Base-by-base conservation (phyloP, 2,888 invertebrate species). In the Bellardia bayeri region DNA sequence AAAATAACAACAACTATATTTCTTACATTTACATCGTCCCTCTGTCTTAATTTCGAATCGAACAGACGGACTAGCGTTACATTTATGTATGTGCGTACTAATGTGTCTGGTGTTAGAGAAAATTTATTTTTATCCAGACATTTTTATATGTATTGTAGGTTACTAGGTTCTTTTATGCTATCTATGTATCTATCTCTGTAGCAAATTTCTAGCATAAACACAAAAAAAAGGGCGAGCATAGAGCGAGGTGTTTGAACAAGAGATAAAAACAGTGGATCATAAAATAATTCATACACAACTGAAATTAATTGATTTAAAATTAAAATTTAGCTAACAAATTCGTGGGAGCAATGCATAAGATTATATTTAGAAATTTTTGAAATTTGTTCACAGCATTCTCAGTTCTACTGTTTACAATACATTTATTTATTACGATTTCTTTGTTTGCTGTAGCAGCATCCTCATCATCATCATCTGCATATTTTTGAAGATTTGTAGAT, bases 61-160 rank as follows among this genome's bases (percentile, higher is more conserved):
- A n/a, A 13, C 66, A 58, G 54, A 71, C 56, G 11, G 13, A 69
- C 9, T 61, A 40, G 54, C 40, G 30, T 42, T 64, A 80, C 8
- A 72, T 64, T 45, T 45, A 45, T 11, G 13, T 45, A 45, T 45
- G 45, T n/a, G 2, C 30, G 33, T 58, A 37, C 23, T 16, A 13
- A n/a, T 49, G 58, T 68, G 37, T 68, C 23, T 66, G 7, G 37
- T 37, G 45, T 51, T 66, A 71, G 66, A 16, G 64, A 40, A 69
- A 71, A 40, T 81, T 84, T 87, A 87, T 87, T 84, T 87, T 87
- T 81, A 87, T 84, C 81, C 87, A 87, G 81, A 78, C 87, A 42
- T 66, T 74, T 64, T 42, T 45, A 7, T 13, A 78, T 84, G 5
- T 8, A 81, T 84, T 78, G 71, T 87, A 87, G 87, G 87, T 84